Conservation (phyloP, 2,113 vertebrate species). For the Oryzias curvinotus region DNA sequence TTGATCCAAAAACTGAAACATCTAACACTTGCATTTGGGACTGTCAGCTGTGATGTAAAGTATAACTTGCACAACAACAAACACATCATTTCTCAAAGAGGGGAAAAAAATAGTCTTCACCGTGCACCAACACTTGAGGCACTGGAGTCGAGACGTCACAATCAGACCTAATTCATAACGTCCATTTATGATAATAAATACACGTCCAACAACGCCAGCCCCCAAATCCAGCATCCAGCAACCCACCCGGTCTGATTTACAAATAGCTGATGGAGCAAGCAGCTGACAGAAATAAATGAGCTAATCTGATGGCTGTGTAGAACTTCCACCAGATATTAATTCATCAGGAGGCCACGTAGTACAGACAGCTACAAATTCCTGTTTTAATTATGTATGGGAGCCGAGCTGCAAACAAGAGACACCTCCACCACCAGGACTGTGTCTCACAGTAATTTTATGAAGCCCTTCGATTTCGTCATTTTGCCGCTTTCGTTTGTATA, state of each 20-base stretch:
- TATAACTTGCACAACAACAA: slow-evolving; percentile 39
- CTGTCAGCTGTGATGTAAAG: slow-evolving; percentile 26
- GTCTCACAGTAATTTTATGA: slow-evolving; percentile 74
- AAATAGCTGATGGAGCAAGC: slow-evolving; percentile 77
- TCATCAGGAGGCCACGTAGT: slow-evolving; percentile 77
- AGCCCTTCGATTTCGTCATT: slow-evolving; percentile 62
- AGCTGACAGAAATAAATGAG: slow-evolving; percentile 79
- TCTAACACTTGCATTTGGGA: slow-evolving; percentile 1
- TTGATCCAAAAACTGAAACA: not conserved
- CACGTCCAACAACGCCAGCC: slow-evolving; percentile 63
- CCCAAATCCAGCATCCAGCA: slow-evolving; percentile 19
- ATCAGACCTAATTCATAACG: slow-evolving; percentile 74
- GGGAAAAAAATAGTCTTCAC: slow-evolving; percentile 42
- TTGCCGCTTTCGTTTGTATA: slow-evolving; percentile 67
- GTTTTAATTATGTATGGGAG: slow-evolving; percentile 80
- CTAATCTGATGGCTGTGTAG: slow-evolving; percentile 77
- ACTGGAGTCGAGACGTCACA: slow-evolving; percentile 56
- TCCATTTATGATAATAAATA: slow-evolving; percentile 78
- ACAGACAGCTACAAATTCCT: slow-evolving; percentile 80
- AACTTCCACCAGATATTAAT: slow-evolving; percentile 78
- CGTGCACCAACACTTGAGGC: slow-evolving; percentile 59
- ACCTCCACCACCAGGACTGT: slow-evolving; percentile 59
- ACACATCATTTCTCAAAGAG: slow-evolving; percentile 49
- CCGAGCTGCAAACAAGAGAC: slow-evolving; percentile 61
- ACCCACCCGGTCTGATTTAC: slow-evolving; percentile 70